A percentile compares a stretch with the other conserved stretches of the same genome.
These are phyloP conservation scores for Agapornis canus DNA, from an alignment of 2,797 vertebrate genomes.

Conservation along the genomic window DNA sequence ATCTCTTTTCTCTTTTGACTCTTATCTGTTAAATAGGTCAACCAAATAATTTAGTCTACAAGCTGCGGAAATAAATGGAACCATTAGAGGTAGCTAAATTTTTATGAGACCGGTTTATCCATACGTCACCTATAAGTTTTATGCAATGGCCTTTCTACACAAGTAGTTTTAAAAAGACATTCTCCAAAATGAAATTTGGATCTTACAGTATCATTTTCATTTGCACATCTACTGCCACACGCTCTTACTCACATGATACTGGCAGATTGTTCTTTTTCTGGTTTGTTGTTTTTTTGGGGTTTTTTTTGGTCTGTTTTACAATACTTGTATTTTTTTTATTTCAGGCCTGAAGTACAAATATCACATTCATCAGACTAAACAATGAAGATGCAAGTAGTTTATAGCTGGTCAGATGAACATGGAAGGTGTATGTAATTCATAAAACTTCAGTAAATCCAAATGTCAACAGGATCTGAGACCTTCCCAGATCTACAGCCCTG, in stretches of 20 bases:
- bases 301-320: not conserved
- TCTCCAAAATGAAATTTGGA: not conserved
- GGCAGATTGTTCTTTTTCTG: not conserved
- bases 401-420: not conserved
- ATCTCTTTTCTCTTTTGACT: not conserved
- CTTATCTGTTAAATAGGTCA: not conserved
- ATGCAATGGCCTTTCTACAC: not conserved
- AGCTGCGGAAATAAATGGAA: not conserved
- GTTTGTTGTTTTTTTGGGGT: too few relatives aligned
- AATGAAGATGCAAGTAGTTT: not conserved
- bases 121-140: not conserved
- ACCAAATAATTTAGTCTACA: not conserved
- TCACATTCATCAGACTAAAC: not conserved
- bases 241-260: not conserved
- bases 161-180: not conserved
- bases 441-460: not conserved
- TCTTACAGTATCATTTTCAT: not conserved
- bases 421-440: not conserved
- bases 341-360: not conserved
- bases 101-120: not conserved
- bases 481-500: not conserved
- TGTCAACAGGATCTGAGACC: not conserved
- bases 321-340: not conserved
- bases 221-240: not conserved
- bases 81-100: not conserved